Conservation (phyloP, 1,140 invertebrate genomes). For the Atopsyche davidsoni region DNA sequence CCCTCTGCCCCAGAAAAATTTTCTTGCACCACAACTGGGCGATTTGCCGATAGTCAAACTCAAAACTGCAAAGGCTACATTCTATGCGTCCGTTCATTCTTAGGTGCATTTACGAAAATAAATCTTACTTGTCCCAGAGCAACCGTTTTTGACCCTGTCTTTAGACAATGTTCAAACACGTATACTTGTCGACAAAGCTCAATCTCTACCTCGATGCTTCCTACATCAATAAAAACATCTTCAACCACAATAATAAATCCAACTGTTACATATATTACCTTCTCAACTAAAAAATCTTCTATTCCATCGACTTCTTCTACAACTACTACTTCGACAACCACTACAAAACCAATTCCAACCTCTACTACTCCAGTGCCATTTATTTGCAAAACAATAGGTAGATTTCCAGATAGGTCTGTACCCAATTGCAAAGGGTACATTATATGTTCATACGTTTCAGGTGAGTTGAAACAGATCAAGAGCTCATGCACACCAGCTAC, state of each 20-base stretch:
- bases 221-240: not conserved
- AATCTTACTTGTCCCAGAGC: not conserved
- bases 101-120: not conserved
- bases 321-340: not conserved
- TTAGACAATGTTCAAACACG: not conserved
- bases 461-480: not conserved
- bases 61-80: not conserved
- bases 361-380: not conserved
- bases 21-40: not conserved
- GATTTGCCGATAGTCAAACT: not conserved
- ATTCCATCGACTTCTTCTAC: not conserved
- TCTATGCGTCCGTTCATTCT: not conserved
- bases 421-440: not conserved
- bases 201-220: no score
- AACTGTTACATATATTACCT: not conserved
- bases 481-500: not conserved
- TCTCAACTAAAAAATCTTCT: not conserved
- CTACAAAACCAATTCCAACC: not conserved
- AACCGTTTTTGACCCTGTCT: not conserved
- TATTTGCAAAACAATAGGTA: slow-evolving; percentile 7
- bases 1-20: not conserved
- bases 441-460: not conserved
- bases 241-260: not conserved
- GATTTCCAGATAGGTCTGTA: not conserved
- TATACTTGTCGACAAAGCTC: no score